Base-by-base conservation (phyloP, 2,113 vertebrate genomes). In the Sclerurus mexicanus region DNA sequence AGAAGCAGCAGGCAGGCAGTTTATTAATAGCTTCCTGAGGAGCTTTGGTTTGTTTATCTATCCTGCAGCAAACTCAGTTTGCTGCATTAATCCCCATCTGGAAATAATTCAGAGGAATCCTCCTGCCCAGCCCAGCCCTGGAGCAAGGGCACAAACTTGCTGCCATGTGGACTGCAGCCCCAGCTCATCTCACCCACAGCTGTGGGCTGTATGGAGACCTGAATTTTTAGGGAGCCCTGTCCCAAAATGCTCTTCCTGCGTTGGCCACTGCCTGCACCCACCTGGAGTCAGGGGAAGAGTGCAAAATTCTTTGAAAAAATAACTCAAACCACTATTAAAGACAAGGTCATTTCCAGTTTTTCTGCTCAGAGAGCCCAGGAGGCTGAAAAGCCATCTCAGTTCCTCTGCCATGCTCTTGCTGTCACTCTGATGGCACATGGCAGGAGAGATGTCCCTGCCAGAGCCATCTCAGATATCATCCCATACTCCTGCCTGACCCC, bases 81-180 rank as follows among this genome's bases (percentile, higher is more conserved):
- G 73, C 74, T 84, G 89, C 92, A 71, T 95, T 97, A 97, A 96
- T 97, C 95, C 93, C 95, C 93, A 95, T 95, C 95, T 96, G 96
- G 95, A 97, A 96, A 77, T 95, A 89, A 96, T 95, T 95, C 83
- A 92, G 86, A 95, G 89, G 94, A 95, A 90, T 93, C 78, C 63
- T 89, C 40, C 66, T 73, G 80, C 84, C 87, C 90, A 95, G 79
- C 94, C 94, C 89, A 75, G 62, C 76, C 90, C 79, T 1, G 7
- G 18, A 60, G 85, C 64, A 86, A 84, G 52, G 86, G 39, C 74
- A 92, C 69, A 77, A 74, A 75, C 44, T 44, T 0, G 0, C 68
- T 88, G 81, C 74, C 74, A 64, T 1, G 7, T 20, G 25, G 12
- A 72, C 78, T 59, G 93, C 75, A 69, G 72, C 75, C 46, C 44